Percentiles rank a stretch among this genome's conserved stretches.
These are phyloP conservation scores for Okapia johnstoni DNA, from an alignment of 2,113 vertebrate genomes.

Conservation along the genomic window DNA sequence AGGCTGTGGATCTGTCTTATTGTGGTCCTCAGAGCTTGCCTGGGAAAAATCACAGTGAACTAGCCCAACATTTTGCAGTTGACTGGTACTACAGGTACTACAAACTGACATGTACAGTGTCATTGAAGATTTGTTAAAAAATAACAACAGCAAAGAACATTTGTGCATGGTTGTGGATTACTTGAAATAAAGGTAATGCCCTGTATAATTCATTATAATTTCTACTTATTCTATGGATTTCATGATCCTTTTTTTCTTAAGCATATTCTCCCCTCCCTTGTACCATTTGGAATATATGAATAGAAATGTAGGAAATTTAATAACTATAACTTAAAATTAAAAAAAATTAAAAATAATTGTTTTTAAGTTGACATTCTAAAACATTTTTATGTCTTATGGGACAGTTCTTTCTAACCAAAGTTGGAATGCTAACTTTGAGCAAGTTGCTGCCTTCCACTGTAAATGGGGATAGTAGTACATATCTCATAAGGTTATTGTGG, in stretches of 20 bases:
- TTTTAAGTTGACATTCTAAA: neutral
- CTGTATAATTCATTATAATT: neutral
- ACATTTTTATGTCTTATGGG: neutral
- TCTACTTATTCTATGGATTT: neutral
- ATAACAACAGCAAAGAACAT: neutral
- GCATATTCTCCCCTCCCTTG: neutral
- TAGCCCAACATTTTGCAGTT: neutral
- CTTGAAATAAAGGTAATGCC: constrained; percentile 3
- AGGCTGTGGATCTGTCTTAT: neutral
- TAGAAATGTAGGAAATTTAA: constrained; percentile 10
- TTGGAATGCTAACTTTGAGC: constrained; percentile 1
- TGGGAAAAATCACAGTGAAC: neutral
- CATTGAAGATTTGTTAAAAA: neutral
- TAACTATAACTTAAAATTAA: neutral
- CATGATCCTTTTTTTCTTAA: constrained; percentile 22
- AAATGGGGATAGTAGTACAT: neutral
- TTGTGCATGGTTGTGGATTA: neutral
- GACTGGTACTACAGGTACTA: neutral
- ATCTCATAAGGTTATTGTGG: neutral
- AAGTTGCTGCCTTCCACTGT: neutral
- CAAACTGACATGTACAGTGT: neutral
- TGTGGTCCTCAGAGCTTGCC: neutral
- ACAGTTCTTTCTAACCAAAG: neutral
- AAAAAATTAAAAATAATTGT: neutral
- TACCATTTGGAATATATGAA: constrained; percentile 18